These are phyloP conservation scores for Choristoneura rosaceana DNA, from an alignment of 2,888 invertebrate genomes.

Conservation along the genomic window DNA sequence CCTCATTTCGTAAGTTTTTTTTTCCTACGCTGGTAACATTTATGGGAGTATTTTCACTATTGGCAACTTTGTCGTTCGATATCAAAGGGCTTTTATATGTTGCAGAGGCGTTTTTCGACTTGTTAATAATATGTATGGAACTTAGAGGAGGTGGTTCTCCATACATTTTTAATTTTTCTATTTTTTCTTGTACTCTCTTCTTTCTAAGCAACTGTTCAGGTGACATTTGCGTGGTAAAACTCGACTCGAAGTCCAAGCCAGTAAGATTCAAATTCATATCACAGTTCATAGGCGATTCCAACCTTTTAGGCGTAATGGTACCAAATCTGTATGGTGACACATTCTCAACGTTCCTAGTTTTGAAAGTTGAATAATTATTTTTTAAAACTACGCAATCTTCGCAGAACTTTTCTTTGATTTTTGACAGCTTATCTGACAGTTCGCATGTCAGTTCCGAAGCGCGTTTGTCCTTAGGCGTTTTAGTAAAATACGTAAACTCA, in stretches of 20 bases:
- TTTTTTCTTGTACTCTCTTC: conserved; percentile 68
- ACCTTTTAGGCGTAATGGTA: conserved; percentile 63
- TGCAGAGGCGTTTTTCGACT: conserved; percentile 64
- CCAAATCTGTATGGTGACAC: conserved; percentile 70
- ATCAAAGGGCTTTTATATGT: conserved; percentile 73
- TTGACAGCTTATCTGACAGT: conserved; percentile 62
- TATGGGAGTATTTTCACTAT: conserved; percentile 36
- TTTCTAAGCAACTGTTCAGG: conserved; percentile 64
- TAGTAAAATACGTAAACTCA: conserved; percentile 87
- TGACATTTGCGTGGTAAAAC: conserved; percentile 67
- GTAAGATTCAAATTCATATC: conserved; percentile 68
- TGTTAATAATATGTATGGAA: conserved; percentile 75
- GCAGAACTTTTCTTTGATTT: conserved; percentile 59
- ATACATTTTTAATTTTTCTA: conserved; percentile 81
- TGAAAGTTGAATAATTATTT: conserved; percentile 58
- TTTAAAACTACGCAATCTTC: conserved; percentile 66
- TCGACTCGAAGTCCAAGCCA: conserved; percentile 78
- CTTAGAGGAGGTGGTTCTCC: conserved; percentile 85
- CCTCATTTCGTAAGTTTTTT: conserved; percentile 45
- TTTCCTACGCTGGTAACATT: conserved; percentile 46
- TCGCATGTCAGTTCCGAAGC: conserved; percentile 76
- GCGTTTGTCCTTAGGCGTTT: conserved; percentile 84
- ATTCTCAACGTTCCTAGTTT: conserved; percentile 59
- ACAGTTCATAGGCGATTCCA: conserved; percentile 63
- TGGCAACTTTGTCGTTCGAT: conserved; percentile 54